Conservation (phyloP, 1,140 invertebrate genomes). For the Centruroides sculpturatus region DNA sequence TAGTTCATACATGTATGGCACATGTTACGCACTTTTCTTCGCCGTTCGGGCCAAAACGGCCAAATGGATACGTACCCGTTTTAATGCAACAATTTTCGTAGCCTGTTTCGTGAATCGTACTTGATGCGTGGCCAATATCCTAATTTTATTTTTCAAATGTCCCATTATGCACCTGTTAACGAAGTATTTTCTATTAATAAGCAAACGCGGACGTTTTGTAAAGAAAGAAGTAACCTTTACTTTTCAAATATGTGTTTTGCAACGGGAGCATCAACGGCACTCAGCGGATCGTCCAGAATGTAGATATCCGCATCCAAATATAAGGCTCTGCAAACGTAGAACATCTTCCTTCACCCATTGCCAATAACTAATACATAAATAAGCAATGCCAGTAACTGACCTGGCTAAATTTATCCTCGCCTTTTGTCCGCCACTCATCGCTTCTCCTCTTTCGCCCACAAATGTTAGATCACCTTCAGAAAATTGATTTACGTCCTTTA, state of each 20-base stretch:
- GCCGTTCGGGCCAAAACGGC: no score
- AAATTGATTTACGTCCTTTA: constrained; percentile 30
- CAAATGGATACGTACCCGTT: no score
- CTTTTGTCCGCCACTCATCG: constrained; percentile 35
- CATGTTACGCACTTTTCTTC: no score
- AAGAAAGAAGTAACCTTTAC: not conserved
- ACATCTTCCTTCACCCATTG: constrained; percentile 6
- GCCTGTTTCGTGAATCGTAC: no score
- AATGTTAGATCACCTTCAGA: constrained; percentile 32
- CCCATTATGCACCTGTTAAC: constrained; percentile 3
- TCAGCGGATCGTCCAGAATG: constrained; percentile 32
- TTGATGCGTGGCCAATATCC: no score
- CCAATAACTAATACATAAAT: no score
- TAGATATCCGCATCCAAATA: constrained; percentile 43
- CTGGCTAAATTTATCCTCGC: constrained; percentile 32
- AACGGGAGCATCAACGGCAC: constrained; percentile 26
- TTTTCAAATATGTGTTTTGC: constrained; percentile 33
- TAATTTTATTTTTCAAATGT: constrained; percentile 1
- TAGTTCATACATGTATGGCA: no score
- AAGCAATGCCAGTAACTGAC: constrained; percentile 5
- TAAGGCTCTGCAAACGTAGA: constrained; percentile 19
- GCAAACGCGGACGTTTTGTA: not conserved
- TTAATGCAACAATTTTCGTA: no score
- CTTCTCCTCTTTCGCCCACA: constrained; percentile 34
- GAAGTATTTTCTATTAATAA: not conserved